Evolutionary conservation across 92 coral and sea anemone species (phyloP).

Genomic region (Porites evermanni): DNA sequence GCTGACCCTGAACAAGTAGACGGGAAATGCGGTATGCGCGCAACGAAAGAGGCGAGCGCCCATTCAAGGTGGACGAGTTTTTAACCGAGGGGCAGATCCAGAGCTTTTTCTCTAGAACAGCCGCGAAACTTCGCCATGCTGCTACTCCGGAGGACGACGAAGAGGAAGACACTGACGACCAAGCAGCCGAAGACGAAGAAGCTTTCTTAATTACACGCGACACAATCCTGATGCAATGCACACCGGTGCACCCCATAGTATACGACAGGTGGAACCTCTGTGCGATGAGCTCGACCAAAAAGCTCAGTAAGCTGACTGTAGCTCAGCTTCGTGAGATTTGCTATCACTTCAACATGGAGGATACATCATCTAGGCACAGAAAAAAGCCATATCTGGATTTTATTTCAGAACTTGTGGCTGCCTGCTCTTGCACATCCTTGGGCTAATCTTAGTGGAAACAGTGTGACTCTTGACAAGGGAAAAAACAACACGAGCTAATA

Average conservation of each 20-base stretch:
- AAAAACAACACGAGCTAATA: neutral
- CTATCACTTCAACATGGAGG: conserved; percentile 31
- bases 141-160: conserved; percentile 20
- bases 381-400: conserved; percentile 32
- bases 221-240: conserved; percentile 16
- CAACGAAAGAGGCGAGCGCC: conserved; percentile 34
- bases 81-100: conserved; percentile 32
- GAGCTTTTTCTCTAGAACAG: conserved; percentile 43
- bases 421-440: conserved; percentile 25
- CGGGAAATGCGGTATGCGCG: conserved; percentile 44
- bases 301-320: conserved; percentile 41
- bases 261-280: conserved; percentile 41
- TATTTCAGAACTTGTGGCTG: conserved; percentile 16
- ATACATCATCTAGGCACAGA: conserved; percentile 17
- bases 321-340: conserved; percentile 29
- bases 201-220: conserved; percentile 14
- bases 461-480: conserved; percentile 2
- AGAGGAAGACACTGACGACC: conserved; percentile 1
- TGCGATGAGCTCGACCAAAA: conserved; percentile 33
- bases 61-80: conserved; percentile 38
- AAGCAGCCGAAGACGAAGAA: conserved; percentile 36
- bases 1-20: conserved; percentile 37
- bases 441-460: conserved; percentile 4
- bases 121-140: conserved; percentile 23
- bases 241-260: conserved; percentile 43